Percentiles rank a stretch among this genome's conserved stretches.
Conservation (phyloP, 2,113 vertebrate species). For the Mesembrinibis cayennensis region DNA sequence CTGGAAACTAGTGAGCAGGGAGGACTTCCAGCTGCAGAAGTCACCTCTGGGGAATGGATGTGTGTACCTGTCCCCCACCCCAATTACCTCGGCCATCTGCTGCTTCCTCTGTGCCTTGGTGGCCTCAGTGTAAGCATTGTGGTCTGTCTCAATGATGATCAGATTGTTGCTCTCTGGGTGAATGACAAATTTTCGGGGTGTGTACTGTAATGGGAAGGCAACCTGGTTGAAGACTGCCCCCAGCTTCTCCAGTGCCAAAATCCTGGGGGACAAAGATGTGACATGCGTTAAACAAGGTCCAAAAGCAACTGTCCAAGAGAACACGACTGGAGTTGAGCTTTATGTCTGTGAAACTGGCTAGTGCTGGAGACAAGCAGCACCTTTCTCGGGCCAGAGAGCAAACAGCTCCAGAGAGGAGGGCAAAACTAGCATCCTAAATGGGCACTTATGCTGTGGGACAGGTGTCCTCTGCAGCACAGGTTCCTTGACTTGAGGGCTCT, state of each 20-base stretch:
- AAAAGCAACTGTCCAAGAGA: neutral
- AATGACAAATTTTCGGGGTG: slow-evolving; percentile 96
- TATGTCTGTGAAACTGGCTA: neutral
- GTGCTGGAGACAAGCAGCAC: neutral
- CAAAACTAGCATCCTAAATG: neutral
- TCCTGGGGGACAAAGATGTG: slow-evolving; percentile 71
- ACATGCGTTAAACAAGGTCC: neutral
- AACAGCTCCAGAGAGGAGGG: neutral
- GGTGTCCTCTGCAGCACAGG: rapidly evolving
- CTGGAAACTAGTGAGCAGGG: neutral
- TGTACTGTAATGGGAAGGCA: slow-evolving; percentile 95
- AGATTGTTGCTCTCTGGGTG: slow-evolving; percentile 97
- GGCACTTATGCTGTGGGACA: neutral
- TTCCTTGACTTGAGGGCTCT: neutral
- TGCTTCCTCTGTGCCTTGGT: slow-evolving; percentile 98
- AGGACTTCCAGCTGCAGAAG: neutral
- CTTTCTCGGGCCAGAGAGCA: neutral
- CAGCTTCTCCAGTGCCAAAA: slow-evolving; percentile 96
- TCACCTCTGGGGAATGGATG: neutral
- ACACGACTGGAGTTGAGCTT: neutral
- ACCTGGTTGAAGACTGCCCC: slow-evolving; percentile 99
- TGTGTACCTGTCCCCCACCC: neutral
- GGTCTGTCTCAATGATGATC: slow-evolving; percentile 95
- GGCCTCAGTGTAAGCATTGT: slow-evolving; percentile 97
- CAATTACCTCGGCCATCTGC: slow-evolving; percentile 95